Evolutionary conservation across 2,113 vertebrate genomes (phyloP), one percentile per base, ranked within the genome.

Genomic region (Zosterops japonicus): DNA sequence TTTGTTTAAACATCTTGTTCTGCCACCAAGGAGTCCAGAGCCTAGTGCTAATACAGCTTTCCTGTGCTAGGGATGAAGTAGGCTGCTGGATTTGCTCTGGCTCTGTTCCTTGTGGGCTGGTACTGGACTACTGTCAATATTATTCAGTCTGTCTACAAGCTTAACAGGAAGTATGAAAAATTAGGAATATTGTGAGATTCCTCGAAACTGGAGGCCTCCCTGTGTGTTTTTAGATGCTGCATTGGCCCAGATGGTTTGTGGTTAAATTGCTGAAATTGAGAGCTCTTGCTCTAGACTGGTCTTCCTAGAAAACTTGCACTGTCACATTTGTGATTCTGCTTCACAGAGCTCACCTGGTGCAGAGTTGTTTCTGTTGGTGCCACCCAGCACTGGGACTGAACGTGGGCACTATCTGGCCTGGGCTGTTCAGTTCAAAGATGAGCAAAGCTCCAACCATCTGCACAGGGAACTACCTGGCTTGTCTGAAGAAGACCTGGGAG

Each of bases 371-470:
- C 71, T 80, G 14, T 71, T 4, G 2, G 28, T 83, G 68, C 44
- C 49, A 68, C 36, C 28, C 39, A 72, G 49, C 20, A 24, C 25
- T 55, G 85, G 28, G 44, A n/a, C 61, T 63, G 75, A 91, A 63
- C 1, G 0, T 0, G 8, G 39, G 39, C 28, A 12, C 36, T 44
- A 0, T 19, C 19, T 75, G 65, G 23, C 29, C 10, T 18, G 23
- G 41, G 46, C 46, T 77, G 49, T 39, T 84, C 33, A 59, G 72
- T 69, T 31, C 11, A 69, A 47, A 86, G 78, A 50, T 8, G 29
- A 6, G 41, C 29, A 46, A 79, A 91, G n/a, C 46, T 89, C n/a
- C 31, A 19, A 1, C 31, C 25, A 25, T 29, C 27, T 56, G 35
- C 41, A 65, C 57, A 57, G 52, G 31, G 53, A 28, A 23, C 29